These are phyloP conservation scores for Piscicola geometra DNA, from an alignment of 2,888 invertebrate genomes.

Conservation along the genomic window DNA sequence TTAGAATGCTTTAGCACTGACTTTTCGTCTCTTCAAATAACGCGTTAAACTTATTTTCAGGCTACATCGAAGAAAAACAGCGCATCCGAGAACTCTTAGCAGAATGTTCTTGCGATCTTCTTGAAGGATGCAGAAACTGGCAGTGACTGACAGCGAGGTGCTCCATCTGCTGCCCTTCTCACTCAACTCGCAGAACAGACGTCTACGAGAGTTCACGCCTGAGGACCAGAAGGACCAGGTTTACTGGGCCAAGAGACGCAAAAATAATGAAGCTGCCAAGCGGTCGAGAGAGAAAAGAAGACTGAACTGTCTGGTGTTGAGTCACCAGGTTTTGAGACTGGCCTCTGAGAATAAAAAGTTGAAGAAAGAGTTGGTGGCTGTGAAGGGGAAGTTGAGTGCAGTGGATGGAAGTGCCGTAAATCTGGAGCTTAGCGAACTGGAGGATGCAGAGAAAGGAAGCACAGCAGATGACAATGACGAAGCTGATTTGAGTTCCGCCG, in stretches of 20 bases:
- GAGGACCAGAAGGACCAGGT: conserved; percentile 93
- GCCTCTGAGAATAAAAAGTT: conserved; percentile 91
- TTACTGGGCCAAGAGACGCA: conserved; percentile 90
- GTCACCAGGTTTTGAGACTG: conserved; percentile 84
- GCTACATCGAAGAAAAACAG: too few relatives aligned
- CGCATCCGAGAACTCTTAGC: too few relatives aligned
- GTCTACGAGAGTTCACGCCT: conserved; percentile 91
- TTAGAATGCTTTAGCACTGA: too few relatives aligned
- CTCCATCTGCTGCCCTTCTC: conserved; percentile 4
- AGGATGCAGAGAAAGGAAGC: not conserved
- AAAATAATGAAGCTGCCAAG: conserved; percentile 96
- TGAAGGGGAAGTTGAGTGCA: conserved; percentile 64
- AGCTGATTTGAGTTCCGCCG: not conserved
- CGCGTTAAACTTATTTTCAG: too few relatives aligned
- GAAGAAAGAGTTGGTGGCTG: conserved; percentile 83
- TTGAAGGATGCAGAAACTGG: conserved; percentile 5
- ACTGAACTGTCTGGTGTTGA: conserved; percentile 91
- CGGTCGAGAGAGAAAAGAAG: conserved; percentile 91
- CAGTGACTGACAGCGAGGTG: not conserved
- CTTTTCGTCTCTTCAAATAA: too few relatives aligned
- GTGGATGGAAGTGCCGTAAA: too few relatives aligned
- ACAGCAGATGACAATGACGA: not conserved
- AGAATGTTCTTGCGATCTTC: too few relatives aligned
- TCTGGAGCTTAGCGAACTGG: not conserved
- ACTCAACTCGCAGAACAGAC: conserved; percentile 58